Conservation (phyloP, 2,888 invertebrate species). For the Himalopsyche anomala region DNA sequence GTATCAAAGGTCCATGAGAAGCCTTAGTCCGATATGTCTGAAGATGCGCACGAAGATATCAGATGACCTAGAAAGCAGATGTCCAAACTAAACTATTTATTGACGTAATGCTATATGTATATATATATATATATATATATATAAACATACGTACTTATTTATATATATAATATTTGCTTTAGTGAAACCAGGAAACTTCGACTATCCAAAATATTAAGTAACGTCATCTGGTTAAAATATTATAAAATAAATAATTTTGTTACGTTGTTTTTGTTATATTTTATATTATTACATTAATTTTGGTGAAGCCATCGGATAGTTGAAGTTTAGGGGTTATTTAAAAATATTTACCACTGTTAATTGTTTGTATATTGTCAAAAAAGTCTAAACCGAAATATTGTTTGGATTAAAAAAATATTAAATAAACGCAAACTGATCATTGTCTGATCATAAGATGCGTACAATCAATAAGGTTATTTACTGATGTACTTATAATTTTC, state of each 20-base stretch:
- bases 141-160: not conserved
- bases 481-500: too few relatives aligned
- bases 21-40: slow-evolving; percentile 65
- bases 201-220: not conserved
- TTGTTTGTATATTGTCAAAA: slow-evolving; percentile 16
- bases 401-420: not conserved
- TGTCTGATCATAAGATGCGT: not conserved
- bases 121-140: slow-evolving; percentile 12
- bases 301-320: not conserved
- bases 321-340: slow-evolving; percentile 2
- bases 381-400: slow-evolving; percentile 8
- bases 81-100: slow-evolving; percentile 26
- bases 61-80: slow-evolving; percentile 31
- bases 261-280: not conserved
- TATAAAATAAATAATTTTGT: not conserved
- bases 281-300: not conserved
- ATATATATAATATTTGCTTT: slow-evolving; percentile 17
- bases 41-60: slow-evolving; percentile 41
- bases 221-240: not conserved
- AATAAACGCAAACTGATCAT: not conserved
- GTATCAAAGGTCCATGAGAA: slow-evolving; percentile 65
- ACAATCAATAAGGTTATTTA: too few relatives aligned
- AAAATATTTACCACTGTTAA: slow-evolving; percentile 20
- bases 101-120: slow-evolving; percentile 8
- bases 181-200: slow-evolving; percentile 22